Evolutionary conservation across 2,113 vertebrate species (phyloP), one percentile per base, ranked within the genome.

Genomic region (Rhinolophus ferrumequinum): DNA sequence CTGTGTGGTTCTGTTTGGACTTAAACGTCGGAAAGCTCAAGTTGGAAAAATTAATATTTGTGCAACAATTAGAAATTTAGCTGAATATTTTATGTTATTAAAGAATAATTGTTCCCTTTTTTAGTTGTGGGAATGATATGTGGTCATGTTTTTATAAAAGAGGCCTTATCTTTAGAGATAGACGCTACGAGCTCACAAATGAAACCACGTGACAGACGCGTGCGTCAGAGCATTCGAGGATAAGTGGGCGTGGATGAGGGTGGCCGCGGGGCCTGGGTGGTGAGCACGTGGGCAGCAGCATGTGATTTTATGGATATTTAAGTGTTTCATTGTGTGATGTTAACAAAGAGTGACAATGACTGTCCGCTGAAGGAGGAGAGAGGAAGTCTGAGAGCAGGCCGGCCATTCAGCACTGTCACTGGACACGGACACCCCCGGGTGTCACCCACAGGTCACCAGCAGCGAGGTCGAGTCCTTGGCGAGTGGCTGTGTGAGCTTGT

Each of bases 211-310:
- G 56, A 10, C 21, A 56, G 18, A 56, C 15, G 56, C 21, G 41
- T 14, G 52, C 38, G 41, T 12, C 30, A 24, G 50, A 47, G 30
- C 12, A 1, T 6, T 3, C 6, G 0, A 33, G 22, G 1, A 13
- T 13, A 50, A 50, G 47, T 50, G 47, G 47, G 47, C 13, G 19
- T 8, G 7, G 56, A 58, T 3, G 56, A 22, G 54, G 18, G 5
- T 16, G 56, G 56, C 9, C 56, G 21, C 2, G 56, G 56, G 19
- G 56, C 56, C 7, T 21, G 21, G 56, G 56, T 21, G 21, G 56
- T 2, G 19, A 56, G 56, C 56, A 18, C 56, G 19, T 7, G 56
- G 56, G 56, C 22, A 50, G 47, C 47, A 28, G 41, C 41, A 6
- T 13, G 8, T 47, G 3, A 11, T 38, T 41, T 18, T 18, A 3